Base-by-base conservation (phyloP, 2,888 invertebrate species). In the Phortica okadai region DNA sequence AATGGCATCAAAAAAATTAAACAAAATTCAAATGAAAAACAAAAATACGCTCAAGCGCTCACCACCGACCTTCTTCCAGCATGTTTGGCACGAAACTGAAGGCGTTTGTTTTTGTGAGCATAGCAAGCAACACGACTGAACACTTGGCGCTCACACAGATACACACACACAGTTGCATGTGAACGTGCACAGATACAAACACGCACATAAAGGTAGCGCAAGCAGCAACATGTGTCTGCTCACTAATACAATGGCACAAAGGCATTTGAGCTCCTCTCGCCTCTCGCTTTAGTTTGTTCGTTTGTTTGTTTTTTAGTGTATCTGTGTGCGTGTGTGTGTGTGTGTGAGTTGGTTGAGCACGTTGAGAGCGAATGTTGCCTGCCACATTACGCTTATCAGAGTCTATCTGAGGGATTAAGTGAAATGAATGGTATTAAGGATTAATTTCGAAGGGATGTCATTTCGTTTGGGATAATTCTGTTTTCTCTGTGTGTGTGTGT, bases 361-460 rank as follows among this genome's bases (percentile, higher is more conserved):
- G 75, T 69, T 82, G 83, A 86, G 77, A 80, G 79, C 11, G 25
- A 44, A 73, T 54, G 54, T 44, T 72, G 54, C 50, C 70, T 72
- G 70, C 85, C 86, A 88, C 88, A 88, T 86, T 86, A 86, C 88
- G 85, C 88, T 86, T 83, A 85, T 87, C 89, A 85, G 84, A 84
- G 85, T 88, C 87, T 91, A 90, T 89, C 89, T 88, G 88, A 84
- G 89, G 90, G 91, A 90, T 90, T 91, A 90, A 89, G 88, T 90
- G 89, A 89, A 91, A 89, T 90, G 90, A 90, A 91, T 91, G 90
- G 91, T 90, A 91, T 91, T 90, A 90, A 91, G 90, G 90, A 90
- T 91, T 90, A 91, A 91, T 90, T 90, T 90, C 86, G 89, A 91
- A 90, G 91, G 91, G 90, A 90, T 90, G 90, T 91, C 91, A 90